These are phyloP conservation scores for Protonibea diacanthus DNA, from an alignment of 2,797 vertebrate species.

Conservation along the genomic window DNA sequence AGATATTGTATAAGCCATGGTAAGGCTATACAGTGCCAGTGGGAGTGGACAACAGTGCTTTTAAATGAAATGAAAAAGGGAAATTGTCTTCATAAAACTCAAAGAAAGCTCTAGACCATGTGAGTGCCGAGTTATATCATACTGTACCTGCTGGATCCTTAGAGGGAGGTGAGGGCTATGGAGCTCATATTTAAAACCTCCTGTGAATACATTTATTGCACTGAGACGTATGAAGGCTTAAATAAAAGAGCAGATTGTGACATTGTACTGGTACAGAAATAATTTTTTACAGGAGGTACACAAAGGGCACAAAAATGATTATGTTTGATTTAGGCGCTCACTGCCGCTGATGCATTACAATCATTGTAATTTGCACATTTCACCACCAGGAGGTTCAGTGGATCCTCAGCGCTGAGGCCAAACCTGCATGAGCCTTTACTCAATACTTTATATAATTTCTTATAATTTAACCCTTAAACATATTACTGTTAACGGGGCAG, in stretches of 20 bases:
- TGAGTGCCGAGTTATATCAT: conserved; percentile 67
- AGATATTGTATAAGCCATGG: conserved; percentile 61
- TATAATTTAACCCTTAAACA: neutral
- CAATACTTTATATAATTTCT: neutral
- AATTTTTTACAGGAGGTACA: conserved; percentile 39
- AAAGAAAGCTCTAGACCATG: conserved; percentile 32
- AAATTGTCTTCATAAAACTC: conserved; percentile 63
- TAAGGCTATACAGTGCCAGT: conserved; percentile 36
- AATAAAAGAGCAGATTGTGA: conserved; percentile 53
- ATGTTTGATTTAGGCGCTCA: conserved; percentile 40
- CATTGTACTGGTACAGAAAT: conserved; percentile 35
- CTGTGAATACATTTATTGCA: conserved; percentile 73
- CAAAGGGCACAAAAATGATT: conserved; percentile 43
- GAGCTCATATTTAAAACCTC: conserved; percentile 73
- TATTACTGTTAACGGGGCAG: neutral
- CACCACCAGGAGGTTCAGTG: conserved; percentile 69
- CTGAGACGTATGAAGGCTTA: conserved; percentile 54
- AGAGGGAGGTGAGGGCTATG: conserved; percentile 29
- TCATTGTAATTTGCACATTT: conserved; percentile 56
- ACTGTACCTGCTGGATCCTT: conserved; percentile 40
- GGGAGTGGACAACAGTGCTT: conserved; percentile 58
- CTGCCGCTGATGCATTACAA: conserved; percentile 19
- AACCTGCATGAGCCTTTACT: conserved; percentile 25
- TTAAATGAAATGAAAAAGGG: conserved; percentile 69
- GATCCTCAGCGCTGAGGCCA: conserved; percentile 22